Evolutionary conservation across 2,888 invertebrate species (phyloP).

Genomic region (Helobdella robusta): DNA sequence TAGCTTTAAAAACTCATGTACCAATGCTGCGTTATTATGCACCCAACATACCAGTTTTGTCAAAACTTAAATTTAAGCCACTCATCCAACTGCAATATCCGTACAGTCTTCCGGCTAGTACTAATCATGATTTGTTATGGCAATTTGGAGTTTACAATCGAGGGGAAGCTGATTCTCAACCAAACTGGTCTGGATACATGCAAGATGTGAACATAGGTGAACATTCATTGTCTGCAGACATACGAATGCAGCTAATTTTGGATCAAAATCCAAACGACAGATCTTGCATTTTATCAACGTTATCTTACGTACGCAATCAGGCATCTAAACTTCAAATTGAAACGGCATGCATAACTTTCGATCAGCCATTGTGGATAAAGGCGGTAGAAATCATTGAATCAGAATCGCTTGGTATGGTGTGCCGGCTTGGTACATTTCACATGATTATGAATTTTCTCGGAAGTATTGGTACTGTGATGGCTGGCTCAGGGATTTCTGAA

Average conservation of each 20-base stretch:
- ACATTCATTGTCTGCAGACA: not conserved
- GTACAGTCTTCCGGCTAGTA: not conserved
- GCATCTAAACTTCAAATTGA: not conserved
- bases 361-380: conserved; percentile 1
- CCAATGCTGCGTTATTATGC: not conserved
- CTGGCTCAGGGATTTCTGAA: not conserved
- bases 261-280: not conserved
- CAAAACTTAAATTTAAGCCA: not conserved
- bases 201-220: not conserved
- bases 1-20: not conserved
- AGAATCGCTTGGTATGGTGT: not conserved
- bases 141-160: not conserved
- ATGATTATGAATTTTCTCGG: conserved; percentile 5
- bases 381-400: not conserved
- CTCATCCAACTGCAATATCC: not conserved
- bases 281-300: conserved; percentile 8
- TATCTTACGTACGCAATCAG: not conserved
- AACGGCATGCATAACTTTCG: conserved; percentile 1
- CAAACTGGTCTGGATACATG: conserved; percentile 5
- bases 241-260: not conserved
- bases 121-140: conserved; percentile 1
- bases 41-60: not conserved
- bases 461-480: conserved; percentile 11
- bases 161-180: not conserved
- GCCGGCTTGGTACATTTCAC: conserved; percentile 1